A percentile compares a stretch with the other conserved stretches of the same genome.
Evolutionary conservation across 2,113 vertebrate species (phyloP).

Genomic region (Microtus pennsylvanicus): DNA sequence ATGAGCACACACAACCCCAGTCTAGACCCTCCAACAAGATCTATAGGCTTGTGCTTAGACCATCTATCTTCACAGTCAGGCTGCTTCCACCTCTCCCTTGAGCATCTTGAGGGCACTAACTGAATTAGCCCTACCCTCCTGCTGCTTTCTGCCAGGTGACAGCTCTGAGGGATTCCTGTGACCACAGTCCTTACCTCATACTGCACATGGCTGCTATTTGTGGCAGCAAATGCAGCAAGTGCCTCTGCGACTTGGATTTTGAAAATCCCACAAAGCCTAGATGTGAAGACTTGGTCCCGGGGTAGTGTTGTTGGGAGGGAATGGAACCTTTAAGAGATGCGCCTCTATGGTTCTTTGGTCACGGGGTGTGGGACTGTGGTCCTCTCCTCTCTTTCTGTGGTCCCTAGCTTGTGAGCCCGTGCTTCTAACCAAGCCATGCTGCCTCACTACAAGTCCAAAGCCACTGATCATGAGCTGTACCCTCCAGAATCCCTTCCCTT

Average conservation of each 20-base stretch:
- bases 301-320: background rate
- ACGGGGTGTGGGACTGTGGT: background rate
- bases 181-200: background rate
- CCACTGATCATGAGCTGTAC: background rate
- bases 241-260: background rate
- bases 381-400: background rate
- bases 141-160: background rate
- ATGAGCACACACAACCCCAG: background rate
- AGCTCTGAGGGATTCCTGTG: background rate
- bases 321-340: background rate
- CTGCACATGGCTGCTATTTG: background rate
- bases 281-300: background rate
- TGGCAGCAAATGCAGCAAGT: background rate
- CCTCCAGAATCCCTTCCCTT: background rate
- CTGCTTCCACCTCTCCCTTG: background rate
- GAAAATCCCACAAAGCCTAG: too few relatives aligned
- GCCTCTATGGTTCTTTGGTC: background rate
- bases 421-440: background rate
- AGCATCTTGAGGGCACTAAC: background rate
- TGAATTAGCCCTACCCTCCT: background rate
- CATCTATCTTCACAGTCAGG: background rate
- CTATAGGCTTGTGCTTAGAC: background rate
- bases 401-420: background rate
- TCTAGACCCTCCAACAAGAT: background rate
- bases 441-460: background rate